Evolutionary conservation across 1,140 invertebrate species (phyloP).

Genomic region (Ruditapes philippinarum): DNA sequence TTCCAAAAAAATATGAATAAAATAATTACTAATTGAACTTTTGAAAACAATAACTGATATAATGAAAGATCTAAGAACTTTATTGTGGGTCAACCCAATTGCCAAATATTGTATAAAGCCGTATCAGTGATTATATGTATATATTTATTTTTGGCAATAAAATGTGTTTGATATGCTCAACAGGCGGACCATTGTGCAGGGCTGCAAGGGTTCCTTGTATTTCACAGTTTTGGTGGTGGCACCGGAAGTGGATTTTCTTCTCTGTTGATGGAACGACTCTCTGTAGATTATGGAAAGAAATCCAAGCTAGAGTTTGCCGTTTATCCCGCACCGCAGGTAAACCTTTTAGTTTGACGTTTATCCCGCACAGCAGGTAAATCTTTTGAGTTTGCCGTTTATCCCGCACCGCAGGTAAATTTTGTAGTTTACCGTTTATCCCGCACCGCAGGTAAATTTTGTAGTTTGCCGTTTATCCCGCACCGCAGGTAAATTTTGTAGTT

Average conservation of each 20-base stretch:
- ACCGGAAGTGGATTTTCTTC: slow-evolving; percentile 96
- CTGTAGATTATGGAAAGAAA: slow-evolving; percentile 92
- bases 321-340: slow-evolving; percentile 75
- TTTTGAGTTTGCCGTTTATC: neutral
- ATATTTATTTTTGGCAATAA: no score
- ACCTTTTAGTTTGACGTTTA: neutral
- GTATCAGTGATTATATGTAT: no score
- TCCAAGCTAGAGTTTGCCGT: slow-evolving; percentile 77
- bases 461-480: no score
- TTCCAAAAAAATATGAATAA: no score
- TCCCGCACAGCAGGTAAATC: neutral
- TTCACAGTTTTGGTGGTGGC: slow-evolving; percentile 96
- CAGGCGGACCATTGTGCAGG: slow-evolving; percentile 94
- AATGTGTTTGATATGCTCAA: no score
- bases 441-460: neutral
- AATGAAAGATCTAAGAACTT: no score
- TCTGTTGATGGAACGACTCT: slow-evolving; percentile 95
- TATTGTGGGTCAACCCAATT: no score
- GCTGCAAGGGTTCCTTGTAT: slow-evolving; percentile 95
- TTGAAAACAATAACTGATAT: no score
- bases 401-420: neutral
- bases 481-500: no score
- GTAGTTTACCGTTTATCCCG: neutral
- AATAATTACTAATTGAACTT: no score
- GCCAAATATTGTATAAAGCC: no score